phyloP scores from a whole-genome alignment of 2,797 vertebrate species.

The Pangasius macronema region DNA sequence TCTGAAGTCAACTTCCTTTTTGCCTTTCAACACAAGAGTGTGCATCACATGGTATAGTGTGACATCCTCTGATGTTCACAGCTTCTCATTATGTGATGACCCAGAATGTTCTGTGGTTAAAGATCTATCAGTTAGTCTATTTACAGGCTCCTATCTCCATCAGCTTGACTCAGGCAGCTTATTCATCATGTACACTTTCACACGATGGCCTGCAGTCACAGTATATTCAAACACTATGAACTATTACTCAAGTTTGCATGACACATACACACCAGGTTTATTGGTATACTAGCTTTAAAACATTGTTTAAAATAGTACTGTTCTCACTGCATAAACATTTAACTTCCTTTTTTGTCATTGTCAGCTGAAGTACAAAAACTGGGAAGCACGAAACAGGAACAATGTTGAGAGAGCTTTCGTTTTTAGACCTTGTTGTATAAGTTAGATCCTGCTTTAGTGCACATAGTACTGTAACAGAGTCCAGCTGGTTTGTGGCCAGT shows the following conservation, averaged over 20 bases:
- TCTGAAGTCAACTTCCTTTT: conserved; percentile 39
- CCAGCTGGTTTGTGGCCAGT: background rate
- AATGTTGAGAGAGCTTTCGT: conserved; percentile 55
- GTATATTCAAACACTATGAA: background rate
- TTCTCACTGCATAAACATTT: background rate
- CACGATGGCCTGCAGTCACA: background rate
- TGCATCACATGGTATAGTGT: background rate
- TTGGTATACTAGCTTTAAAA: background rate
- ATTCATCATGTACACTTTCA: background rate
- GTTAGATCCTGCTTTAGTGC: background rate
- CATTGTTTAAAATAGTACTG: conserved; percentile 18
- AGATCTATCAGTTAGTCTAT: background rate
- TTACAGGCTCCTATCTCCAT: background rate
- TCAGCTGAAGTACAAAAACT: conserved; percentile 59
- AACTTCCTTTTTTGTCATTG: conserved; percentile 57
- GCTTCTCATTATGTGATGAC: conserved; percentile 5
- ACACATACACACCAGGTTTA: background rate
- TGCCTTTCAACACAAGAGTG: background rate
- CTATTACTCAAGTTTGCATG: background rate
- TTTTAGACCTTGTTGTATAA: conserved; percentile 43
- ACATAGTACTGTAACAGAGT: background rate
- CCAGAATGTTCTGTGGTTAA: conserved; percentile 16
- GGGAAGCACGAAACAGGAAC: conserved; percentile 61
- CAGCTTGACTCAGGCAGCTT: background rate
- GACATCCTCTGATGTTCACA: conserved; percentile 34